A percentile compares a stretch with the other conserved stretches of the same genome.
phyloP scores from a whole-genome alignment of 2,797 vertebrate genomes.

The Cossypha dichroa region DNA sequence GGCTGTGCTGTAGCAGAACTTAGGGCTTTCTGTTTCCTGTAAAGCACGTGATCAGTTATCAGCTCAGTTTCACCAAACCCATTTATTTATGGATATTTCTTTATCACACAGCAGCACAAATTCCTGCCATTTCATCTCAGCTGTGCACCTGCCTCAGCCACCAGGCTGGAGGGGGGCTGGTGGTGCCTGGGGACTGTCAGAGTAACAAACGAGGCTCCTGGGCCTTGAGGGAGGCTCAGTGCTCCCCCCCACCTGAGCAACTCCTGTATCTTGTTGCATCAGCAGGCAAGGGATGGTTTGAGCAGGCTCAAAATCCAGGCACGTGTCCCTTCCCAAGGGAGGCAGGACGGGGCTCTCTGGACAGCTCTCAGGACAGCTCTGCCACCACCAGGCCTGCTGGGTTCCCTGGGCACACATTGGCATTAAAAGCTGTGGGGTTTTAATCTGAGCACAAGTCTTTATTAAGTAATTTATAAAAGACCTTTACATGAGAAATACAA shows the following conservation, averaged over 20 bases:
- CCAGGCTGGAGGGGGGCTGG: background rate
- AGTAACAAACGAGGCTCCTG: background rate
- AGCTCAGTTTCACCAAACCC: background rate
- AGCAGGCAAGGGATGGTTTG: too few species aligned
- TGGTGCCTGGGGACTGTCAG: background rate
- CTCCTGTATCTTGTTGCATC: background rate
- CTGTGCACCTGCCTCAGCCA: background rate
- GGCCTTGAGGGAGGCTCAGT: background rate
- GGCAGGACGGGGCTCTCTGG: background rate
- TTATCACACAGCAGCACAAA: background rate
- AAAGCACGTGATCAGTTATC: background rate
- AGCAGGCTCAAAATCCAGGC: background rate
- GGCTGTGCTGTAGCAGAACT: background rate
- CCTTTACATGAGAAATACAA: slow-evolving; percentile 74
- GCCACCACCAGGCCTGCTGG: background rate
- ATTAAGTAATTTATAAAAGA: slow-evolving; percentile 75
- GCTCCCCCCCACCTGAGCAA: background rate
- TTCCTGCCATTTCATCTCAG: background rate
- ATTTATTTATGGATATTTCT: background rate
- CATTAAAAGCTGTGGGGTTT: background rate
- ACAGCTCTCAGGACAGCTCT: background rate
- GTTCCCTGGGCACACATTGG: background rate
- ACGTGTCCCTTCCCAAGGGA: fast-evolving
- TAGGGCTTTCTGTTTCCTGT: background rate
- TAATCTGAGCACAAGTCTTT: slow-evolving; percentile 52